phyloP scores from a whole-genome alignment of 2,113 vertebrate species.

The Steatornis caripensis region DNA sequence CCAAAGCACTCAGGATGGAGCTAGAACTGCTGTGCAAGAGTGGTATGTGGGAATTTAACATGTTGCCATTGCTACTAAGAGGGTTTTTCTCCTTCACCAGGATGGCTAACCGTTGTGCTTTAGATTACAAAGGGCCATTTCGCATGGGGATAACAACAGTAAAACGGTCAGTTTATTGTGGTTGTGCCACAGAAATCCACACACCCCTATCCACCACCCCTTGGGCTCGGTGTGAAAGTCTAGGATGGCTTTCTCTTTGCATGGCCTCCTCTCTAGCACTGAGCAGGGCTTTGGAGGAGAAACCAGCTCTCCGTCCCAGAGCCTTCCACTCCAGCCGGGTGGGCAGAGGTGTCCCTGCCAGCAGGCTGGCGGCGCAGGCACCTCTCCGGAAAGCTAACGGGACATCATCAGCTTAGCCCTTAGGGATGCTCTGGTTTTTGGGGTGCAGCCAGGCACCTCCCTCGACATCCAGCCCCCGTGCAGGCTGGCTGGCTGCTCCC shows the following conservation, averaged over 20 bases:
- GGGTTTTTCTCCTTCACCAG: neutral
- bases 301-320: neutral
- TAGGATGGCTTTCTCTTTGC: neutral
- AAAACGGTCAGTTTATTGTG: neutral
- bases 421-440: neutral
- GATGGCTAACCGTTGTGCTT: neutral
- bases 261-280: neutral
- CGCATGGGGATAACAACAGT: neutral
- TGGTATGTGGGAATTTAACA: neutral
- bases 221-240: fast-evolving
- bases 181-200: neutral
- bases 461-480: neutral
- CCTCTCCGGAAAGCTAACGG: fast-evolving
- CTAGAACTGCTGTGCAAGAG: neutral
- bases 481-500: neutral
- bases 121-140: neutral
- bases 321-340: neutral
- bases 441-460: neutral
- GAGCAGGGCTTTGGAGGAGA: neutral
- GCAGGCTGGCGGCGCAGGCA: fast-evolving
- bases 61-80: neutral
- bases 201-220: neutral
- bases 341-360: neutral
- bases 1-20: neutral
- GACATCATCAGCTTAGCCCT: neutral